Base-by-base conservation (phyloP, 2,888 invertebrate genomes). In the Pardosa pseudoannulata region DNA sequence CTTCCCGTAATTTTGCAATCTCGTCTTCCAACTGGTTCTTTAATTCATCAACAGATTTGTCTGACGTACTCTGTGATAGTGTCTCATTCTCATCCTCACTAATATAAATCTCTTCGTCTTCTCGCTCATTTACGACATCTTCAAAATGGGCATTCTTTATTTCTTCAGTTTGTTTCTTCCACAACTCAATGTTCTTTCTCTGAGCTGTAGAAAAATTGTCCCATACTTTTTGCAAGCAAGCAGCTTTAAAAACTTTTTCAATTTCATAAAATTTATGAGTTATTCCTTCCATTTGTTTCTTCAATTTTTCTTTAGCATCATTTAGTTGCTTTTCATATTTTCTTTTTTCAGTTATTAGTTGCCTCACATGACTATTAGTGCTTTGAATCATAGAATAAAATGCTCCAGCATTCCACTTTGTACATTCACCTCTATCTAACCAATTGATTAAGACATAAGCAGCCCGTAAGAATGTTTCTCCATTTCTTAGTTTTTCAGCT, bases 161-260 rank as follows among this genome's bases (percentile, higher is more conserved):
- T 91, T 95, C 95, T 95, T 95, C 95, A 88, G 96, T 96, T 94
- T 97, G 96, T 94, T 96, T 98, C 93, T 96, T 96, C 98, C 98
- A 98, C 92, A 96, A 95, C 93, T 98, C 97, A 93, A 98, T 96
- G 94, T 98, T 98, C 95, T 98, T 98, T 94, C 98, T 94, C 93
- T 98, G 98, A 91, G 98, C 96, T 94, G 98, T 98, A 93, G 97
- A 97, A 95, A 98, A 98, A 95, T 98, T 98, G 95, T 98, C 98
- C 98, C 98, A 98, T 93, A 97, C 97, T 93, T 97, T 97, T 95
- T 98, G 98, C 94, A 97, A 97, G 93, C 95, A 96, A 92, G 98
- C 97, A 91, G 97, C 96, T 93, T 94, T 94, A 94, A 98, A 98
- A 93, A 98, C 97, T 94, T 96, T 96, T 95, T 97, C 98, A 94